These are phyloP conservation scores for Halcyon chelicuti DNA, from an alignment of 2,797 vertebrate species.

Conservation along the genomic window DNA sequence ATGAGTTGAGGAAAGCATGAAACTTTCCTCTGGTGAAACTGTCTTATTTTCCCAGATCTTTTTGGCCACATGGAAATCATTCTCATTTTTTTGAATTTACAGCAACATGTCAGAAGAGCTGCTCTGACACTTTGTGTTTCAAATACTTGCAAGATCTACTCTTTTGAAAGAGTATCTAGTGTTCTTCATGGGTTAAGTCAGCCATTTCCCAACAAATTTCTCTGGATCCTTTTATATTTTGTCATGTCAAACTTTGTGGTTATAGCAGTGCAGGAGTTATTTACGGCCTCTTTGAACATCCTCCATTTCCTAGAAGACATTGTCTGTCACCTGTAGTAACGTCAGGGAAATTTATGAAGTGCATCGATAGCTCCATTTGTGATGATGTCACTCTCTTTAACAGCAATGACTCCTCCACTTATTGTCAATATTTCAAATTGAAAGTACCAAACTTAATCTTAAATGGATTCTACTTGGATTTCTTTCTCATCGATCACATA, in stretches of 20 bases:
- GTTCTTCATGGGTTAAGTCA: not conserved
- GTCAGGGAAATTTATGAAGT: slow-evolving; percentile 48
- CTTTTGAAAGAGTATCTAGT: not conserved
- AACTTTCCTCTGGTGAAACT: not conserved
- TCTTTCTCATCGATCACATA: not conserved
- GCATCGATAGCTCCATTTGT: slow-evolving; percentile 27
- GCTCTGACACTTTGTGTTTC: not conserved
- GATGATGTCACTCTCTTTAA: slow-evolving; percentile 61
- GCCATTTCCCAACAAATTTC: not conserved
- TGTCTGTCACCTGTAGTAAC: slow-evolving; percentile 49
- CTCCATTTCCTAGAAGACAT: slow-evolving; percentile 51
- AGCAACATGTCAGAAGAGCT: not conserved
- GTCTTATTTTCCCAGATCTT: not conserved
- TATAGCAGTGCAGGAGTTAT: slow-evolving; percentile 1
- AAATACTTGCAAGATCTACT: not conserved
- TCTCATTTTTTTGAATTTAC: not conserved
- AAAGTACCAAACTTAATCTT: slow-evolving; percentile 4
- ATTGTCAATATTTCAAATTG: slow-evolving; percentile 50
- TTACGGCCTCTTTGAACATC: slow-evolving; percentile 21
- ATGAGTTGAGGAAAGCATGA: not conserved
- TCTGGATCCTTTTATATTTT: not conserved
- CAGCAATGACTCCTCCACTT: slow-evolving; percentile 48
- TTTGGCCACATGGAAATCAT: not conserved
- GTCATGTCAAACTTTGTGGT: not conserved
- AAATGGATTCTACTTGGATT: slow-evolving; percentile 8